Evolutionary conservation across 2,113 vertebrate genomes (phyloP), one percentile per base, ranked within the genome.

Genomic region (Porphyrio hochstetteri): DNA sequence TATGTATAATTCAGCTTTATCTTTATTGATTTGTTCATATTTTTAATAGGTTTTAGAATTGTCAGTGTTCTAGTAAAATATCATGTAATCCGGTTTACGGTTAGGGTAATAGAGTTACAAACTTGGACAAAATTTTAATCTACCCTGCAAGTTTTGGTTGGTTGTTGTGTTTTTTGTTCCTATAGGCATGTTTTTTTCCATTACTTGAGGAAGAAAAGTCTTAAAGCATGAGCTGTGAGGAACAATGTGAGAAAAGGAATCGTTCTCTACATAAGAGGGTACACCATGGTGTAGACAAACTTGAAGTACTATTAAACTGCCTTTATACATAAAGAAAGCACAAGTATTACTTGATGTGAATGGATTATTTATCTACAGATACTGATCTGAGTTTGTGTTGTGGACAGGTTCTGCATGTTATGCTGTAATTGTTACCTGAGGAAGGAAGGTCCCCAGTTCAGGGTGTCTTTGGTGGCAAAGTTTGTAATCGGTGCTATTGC

Each of bases 11-110:
- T 95, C 86, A 96, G 79, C 60, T 92, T 95, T 97, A 96, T 93
- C 78, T 89, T 96, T 96, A 97, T 97, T 96, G 96, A 97, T 97
- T 97, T 97, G 82, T 94, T 97, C 70, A 75, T 95, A 97, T 91
- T 97, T 98, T 97, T 75, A 96, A 96, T 95, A 92, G 92, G 82
- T 88, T 97, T 96, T 86, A 70, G 86, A 97, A 97, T 96, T 97
- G 97, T 97, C 93, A 96, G 76, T 92, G 91, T 97, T 95, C 94
- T 97, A 92, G 89, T 92, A 97, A 95, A 96, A 82, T 96, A 86
- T 65, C 18, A 14, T 67, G 71, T 93, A 88, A 92, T 93, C 55
- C 86, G n/a, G 61, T 97, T 97, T 98, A 95, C 95, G 89, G 46
- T 97, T 97, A 93, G 76, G 71, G 38, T 96, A 96, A 96, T 90